Evolutionary conservation across 2,113 vertebrate species (phyloP).

Genomic region (Archilochus colubris): DNA sequence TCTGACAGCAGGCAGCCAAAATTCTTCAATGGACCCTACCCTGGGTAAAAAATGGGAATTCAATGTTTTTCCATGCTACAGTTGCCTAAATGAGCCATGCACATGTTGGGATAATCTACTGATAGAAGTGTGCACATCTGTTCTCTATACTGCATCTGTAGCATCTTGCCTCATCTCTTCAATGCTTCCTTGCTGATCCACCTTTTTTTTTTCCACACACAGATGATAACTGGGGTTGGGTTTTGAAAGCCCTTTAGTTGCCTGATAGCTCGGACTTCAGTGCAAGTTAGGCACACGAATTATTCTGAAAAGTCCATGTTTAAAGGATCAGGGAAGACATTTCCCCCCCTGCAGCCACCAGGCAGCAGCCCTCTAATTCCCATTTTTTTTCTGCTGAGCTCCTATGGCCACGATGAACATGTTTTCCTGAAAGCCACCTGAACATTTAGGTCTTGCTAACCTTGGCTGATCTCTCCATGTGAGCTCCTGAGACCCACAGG

Average conservation of each 20-base stretch:
- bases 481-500: neutral
- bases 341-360: neutral
- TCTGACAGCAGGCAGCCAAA: neutral
- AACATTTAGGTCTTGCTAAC: neutral
- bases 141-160: neutral
- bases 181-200: neutral
- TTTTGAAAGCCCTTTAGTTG: neutral
- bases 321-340: neutral
- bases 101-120: neutral
- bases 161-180: neutral
- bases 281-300: neutral
- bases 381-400: neutral
- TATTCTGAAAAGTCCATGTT: neutral
- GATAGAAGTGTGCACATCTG: neutral
- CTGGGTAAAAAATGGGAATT: neutral
- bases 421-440: neutral
- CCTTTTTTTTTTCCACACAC: neutral
- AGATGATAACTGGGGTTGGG: neutral
- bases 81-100: neutral
- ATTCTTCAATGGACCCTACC: neutral
- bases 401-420: no score
- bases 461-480: neutral
- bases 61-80: neutral
- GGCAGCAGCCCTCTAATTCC: neutral
- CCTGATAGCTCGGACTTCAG: neutral